Evolutionary conservation across 1,140 invertebrate species (phyloP), one percentile per base, ranked within the genome.

Genomic region (Pogonomyrmex barbatus): DNA sequence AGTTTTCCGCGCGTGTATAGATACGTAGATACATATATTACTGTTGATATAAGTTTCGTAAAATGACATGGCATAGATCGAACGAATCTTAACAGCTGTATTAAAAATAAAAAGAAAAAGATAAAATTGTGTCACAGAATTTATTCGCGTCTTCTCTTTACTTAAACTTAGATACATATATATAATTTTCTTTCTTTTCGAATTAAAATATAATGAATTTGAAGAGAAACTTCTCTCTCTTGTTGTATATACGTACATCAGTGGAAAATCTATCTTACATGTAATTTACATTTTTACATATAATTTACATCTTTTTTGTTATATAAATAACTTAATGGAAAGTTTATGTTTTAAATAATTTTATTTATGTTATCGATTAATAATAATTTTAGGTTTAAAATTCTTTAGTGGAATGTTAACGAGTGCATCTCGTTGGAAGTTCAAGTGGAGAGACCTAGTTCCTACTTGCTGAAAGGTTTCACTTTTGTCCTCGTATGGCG

Each of bases 401-500:
- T 73, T 36, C 1, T 39, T 54, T 8, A 73, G 17, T 47, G 2
- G 14, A 8, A 6, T 62, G 9, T 47, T 62, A 30, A 62, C 9
- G 9, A 10, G 39, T 39, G 24, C 3, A 17, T 14, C 30, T 58
- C n/a, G 36, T 39, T 30, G 36, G n/a, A 39, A 58, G 36, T 50
- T 62, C 45, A 30, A 24, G 36, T 24, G 52, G 9, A 60, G 73
- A 52, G 12, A 39, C 10, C 54, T 30, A 68, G 8, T 62, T 73
- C 33, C 30, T 75, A 47, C 33, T 17, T 14, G 36, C 12, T 10
- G 56, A 4, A 52, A 77, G 36, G 10, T 39, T 84, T 84, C 33
- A 78, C 60, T 85, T 65, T 85, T 63, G 60, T 4, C 36, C 36
- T 52, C 82, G n/a, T 54, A 52, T 24, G 36, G 39, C 54, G 82